Evolutionary conservation across 37 sponge, comb jelly and placozoan species (phyloP).

Genomic region (Tethya wilhelma): DNA sequence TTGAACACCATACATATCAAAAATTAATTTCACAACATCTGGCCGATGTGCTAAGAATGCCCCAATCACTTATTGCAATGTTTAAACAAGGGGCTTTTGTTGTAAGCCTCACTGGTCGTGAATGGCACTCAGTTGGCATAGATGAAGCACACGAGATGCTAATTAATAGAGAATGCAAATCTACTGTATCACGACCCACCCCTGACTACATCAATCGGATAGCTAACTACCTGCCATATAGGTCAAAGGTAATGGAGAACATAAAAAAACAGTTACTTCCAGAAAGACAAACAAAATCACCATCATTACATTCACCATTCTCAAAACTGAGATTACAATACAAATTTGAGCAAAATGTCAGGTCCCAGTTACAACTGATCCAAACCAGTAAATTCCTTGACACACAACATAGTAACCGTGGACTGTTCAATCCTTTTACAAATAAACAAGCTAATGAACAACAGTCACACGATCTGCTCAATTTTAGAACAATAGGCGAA

Average conservation of each 20-base stretch:
- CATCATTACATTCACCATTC: neutral
- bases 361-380: neutral
- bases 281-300: too few species aligned
- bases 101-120: slow-evolving; percentile 17
- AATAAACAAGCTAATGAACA: too few species aligned
- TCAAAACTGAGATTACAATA: neutral
- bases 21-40: slow-evolving; percentile 19
- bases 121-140: slow-evolving; percentile 25
- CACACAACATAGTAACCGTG: neutral
- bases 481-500: too few species aligned
- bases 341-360: slow-evolving; percentile 6
- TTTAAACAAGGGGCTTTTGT: slow-evolving; percentile 13
- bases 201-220: too few species aligned
- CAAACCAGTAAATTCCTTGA: neutral
- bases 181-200: too few species aligned
- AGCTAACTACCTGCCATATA: neutral
- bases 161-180: slow-evolving; percentile 37
- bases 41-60: neutral
- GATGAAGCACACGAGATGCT: slow-evolving; percentile 68
- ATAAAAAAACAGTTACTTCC: neutral
- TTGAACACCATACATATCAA: slow-evolving; percentile 24
- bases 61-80: neutral
- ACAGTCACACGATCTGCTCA: too few species aligned
- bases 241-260: neutral
- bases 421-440: slow-evolving; percentile 18